phyloP scores from a whole-genome alignment of 2,797 vertebrate genomes.

The Tenualosa ilisha region DNA sequence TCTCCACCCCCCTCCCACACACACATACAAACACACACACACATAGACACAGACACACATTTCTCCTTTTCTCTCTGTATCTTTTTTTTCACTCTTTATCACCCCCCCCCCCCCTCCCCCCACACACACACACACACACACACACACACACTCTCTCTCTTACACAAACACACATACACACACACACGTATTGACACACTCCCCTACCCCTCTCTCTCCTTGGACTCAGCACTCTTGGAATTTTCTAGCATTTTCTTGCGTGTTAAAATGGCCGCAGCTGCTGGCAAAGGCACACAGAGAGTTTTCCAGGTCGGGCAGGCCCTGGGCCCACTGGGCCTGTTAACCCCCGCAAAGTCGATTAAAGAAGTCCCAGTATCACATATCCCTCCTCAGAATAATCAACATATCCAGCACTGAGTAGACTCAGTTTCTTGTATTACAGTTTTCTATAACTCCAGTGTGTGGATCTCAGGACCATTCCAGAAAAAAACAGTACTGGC shows the following conservation, averaged over 20 bases:
- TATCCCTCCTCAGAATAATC: not conserved
- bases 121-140: constrained; percentile 14
- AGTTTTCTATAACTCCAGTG: not conserved
- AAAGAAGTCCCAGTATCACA: not conserved
- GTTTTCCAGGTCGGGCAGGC: not conserved
- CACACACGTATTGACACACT: not conserved
- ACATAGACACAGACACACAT: not conserved
- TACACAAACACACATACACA: not conserved
- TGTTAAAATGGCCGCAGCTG: constrained; percentile 64
- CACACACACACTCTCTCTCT: not conserved
- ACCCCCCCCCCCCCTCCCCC: not conserved
- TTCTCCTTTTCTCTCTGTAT: not conserved
- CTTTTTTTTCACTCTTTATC: constrained; percentile 10
- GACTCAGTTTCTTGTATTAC: not conserved
- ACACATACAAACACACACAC: constrained; percentile 2
- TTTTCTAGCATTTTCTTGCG: constrained; percentile 62
- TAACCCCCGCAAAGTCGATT: not conserved
- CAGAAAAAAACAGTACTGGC: not conserved
- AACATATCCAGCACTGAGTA: not conserved
- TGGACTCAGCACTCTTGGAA: constrained; percentile 66
- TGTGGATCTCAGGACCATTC: not conserved
- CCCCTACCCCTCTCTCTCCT: not conserved
- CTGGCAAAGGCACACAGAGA: not conserved
- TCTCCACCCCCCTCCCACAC: not conserved
- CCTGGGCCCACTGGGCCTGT: not conserved